These are phyloP conservation scores for Athrips mouffetella DNA, from an alignment of 2,888 invertebrate genomes.

Conservation along the genomic window DNA sequence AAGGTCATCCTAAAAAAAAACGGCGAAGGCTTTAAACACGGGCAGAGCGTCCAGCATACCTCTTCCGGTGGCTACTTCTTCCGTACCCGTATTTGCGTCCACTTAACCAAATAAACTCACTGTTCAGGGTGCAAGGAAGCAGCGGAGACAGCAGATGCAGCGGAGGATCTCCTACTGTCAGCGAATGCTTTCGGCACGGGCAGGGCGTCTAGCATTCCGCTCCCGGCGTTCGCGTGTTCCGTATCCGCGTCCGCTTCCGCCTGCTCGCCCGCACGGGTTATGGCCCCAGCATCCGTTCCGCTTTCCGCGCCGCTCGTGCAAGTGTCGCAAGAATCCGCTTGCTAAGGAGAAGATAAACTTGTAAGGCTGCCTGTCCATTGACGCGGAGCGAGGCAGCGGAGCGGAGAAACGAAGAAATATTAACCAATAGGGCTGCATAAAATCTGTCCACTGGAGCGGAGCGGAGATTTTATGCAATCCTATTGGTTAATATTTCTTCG, in stretches of 20 bases:
- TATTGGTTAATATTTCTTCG: too few species aligned
- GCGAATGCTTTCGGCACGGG: constrained; percentile 87
- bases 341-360: too few species aligned
- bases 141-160: constrained; percentile 68
- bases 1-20: too few species aligned
- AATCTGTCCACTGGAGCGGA: too few species aligned
- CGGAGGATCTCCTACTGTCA: constrained; percentile 86
- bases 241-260: constrained; percentile 49
- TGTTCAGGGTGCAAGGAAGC: constrained; percentile 66
- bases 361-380: too few species aligned
- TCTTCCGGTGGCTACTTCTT: too few species aligned
- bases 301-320: constrained; percentile 34
- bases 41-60: constrained; percentile 18
- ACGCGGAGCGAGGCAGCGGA: too few species aligned
- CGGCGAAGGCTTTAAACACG: constrained; percentile 86
- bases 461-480: too few species aligned
- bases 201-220: constrained; percentile 18
- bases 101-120: constrained; percentile 33
- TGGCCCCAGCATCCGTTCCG: constrained; percentile 24
- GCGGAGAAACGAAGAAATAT: too few species aligned
- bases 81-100: too few species aligned
- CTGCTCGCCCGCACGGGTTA: constrained; percentile 6
- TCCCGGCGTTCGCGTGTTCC: constrained; percentile 74
- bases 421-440: too few species aligned
- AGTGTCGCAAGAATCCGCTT: constrained; percentile 41